Percentiles rank a stretch among this genome's conserved stretches.
phyloP scores from a whole-genome alignment of 2,113 vertebrate species.

The Psilopogon haemacephalus region DNA sequence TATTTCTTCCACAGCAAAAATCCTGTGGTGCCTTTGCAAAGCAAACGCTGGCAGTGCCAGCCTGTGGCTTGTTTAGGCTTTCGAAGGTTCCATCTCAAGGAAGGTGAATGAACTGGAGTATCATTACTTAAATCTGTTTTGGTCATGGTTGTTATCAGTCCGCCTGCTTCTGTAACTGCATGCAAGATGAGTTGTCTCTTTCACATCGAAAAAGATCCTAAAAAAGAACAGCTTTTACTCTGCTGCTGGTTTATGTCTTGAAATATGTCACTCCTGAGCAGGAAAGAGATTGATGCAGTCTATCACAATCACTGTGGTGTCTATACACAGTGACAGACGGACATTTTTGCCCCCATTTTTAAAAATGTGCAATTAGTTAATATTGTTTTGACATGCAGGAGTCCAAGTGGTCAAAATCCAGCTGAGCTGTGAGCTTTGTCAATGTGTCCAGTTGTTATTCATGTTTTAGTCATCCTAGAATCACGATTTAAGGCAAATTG shows the following conservation, averaged over 20 bases:
- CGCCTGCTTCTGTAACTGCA: slow-evolving; percentile 60
- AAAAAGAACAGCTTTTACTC: not conserved
- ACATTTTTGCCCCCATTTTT: not conserved
- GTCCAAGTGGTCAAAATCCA: not conserved
- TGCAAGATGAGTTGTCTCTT: slow-evolving; percentile 68
- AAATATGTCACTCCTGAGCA: not conserved
- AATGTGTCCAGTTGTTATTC: not conserved
- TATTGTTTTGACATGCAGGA: not conserved
- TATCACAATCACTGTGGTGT: not conserved
- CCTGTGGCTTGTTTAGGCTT: slow-evolving; percentile 55
- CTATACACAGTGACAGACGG: not conserved
- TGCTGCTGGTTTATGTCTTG: not conserved
- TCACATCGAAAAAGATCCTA: not conserved
- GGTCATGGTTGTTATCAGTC: slow-evolving; percentile 56
- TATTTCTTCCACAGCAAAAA: not conserved
- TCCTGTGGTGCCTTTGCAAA: slow-evolving; percentile 68
- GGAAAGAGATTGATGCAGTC: not conserved
- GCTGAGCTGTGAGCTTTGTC: not conserved
- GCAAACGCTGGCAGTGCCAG: slow-evolving; percentile 63
- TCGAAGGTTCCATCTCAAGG: slow-evolving; percentile 70
- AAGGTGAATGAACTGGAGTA: slow-evolving; percentile 30
- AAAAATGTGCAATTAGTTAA: not conserved
- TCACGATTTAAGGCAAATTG: not conserved
- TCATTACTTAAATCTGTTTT: slow-evolving; percentile 69
- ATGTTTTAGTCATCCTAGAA: not conserved